These are phyloP conservation scores for Megaptera novaeangliae DNA, from an alignment of 2,113 vertebrate genomes.

Conservation along the genomic window DNA sequence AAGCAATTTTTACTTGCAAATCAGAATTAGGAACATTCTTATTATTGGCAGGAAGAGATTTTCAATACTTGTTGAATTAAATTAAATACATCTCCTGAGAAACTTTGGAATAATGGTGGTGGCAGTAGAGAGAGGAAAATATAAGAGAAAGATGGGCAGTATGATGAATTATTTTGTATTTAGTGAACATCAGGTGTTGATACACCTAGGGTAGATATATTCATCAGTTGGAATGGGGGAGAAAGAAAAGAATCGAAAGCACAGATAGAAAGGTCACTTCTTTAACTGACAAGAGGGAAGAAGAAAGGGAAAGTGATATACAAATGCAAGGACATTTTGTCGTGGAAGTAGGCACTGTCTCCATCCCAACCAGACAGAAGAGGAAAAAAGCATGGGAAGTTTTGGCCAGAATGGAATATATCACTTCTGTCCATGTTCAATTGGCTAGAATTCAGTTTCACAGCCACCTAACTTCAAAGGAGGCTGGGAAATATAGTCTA, in stretches of 20 bases:
- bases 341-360: not conserved
- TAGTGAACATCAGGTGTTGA: not conserved
- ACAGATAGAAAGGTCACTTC: not conserved
- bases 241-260: not conserved
- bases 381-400: not conserved
- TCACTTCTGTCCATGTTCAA: not conserved
- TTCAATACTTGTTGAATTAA: not conserved
- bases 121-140: not conserved
- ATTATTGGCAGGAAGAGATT: not conserved
- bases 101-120: not conserved
- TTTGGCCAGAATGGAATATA: not conserved
- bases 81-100: not conserved
- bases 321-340: not conserved
- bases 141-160: not conserved
- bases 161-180: not conserved
- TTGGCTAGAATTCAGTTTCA: conserved; percentile 14
- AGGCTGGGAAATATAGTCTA: not conserved
- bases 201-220: not conserved
- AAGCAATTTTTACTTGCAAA: not conserved
- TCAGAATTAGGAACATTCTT: not conserved
- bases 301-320: not conserved
- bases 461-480: not conserved
- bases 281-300: not conserved
- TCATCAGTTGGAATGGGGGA: not conserved
- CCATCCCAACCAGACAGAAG: not conserved